Base-by-base conservation (phyloP, 2,888 invertebrate species). In the Pegoplata infirma region DNA sequence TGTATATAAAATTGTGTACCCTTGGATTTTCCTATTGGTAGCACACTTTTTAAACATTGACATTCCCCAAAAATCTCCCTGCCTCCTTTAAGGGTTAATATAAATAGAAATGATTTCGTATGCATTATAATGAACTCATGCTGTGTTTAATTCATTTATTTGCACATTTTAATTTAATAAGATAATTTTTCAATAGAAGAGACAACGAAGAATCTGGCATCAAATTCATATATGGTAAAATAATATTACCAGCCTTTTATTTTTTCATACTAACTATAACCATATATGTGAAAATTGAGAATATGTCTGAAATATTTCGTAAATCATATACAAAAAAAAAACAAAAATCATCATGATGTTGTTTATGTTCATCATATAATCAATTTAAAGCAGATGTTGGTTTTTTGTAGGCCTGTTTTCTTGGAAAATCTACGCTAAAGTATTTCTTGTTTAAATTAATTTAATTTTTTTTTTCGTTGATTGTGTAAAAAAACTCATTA, bases 101-200 rank as follows among this genome's bases (percentile, higher is more conserved):
- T 56, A 56, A 28, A 23, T 14, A 64, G 56, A 73, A 69, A 61
- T 74, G 32, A 59, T 64, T 79, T 79, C 21, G 17, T 53, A 58
- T 69, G 58, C 21, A 63, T 44, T 47, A 46, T 68, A 56, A 17
- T 21, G 66, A 79, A 75, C 75, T 71, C 81, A 82, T 71, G 81
- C 81, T 81, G 81, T 53, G 74, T 61, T 74, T 81, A 67, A 82
- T 81, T 76, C 78, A 82, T 81, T 80, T 82, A 79, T 81, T 81
- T 82, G 78, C 80, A 81, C 80, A 77, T 81, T 81, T 81, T 74
- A 81, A 82, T 82, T 81, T 81, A 82, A 82, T 81, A 81, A 82
- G 78, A 75, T 80, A 74, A 81, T 81, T 81, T 80, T 78, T 81
- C 80, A 80, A 61, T 58, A 61, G 44, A 47, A 25, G 14, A 61